Conservation (phyloP, 2,888 invertebrate genomes). For the Trilocha varians region DNA sequence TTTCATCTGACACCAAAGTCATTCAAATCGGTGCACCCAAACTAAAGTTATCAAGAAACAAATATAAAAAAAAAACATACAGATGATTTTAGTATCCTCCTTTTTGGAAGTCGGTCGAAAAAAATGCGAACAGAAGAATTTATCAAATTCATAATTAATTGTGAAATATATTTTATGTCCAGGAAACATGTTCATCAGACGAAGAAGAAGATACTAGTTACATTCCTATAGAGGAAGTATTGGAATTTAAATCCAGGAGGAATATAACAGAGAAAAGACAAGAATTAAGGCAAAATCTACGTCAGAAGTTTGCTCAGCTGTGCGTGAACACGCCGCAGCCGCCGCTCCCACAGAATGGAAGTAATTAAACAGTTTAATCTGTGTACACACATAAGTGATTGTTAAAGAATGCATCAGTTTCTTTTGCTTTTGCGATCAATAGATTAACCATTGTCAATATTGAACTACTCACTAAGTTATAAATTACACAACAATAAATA, state of each 20-base stretch:
- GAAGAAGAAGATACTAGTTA: slow-evolving; percentile 84
- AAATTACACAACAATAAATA: not conserved
- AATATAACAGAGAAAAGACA: slow-evolving; percentile 86
- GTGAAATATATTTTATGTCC: slow-evolving; percentile 14
- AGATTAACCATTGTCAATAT: not conserved
- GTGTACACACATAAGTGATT: slow-evolving; percentile 7
- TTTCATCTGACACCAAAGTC: no score
- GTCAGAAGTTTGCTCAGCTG: slow-evolving; percentile 86
- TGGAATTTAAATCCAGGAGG: slow-evolving; percentile 87
- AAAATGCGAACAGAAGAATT: no score
- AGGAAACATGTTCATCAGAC: slow-evolving; percentile 86
- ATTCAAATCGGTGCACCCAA: no score
- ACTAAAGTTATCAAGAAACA: no score
- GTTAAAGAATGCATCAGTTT: not conserved
- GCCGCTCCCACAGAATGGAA: slow-evolving; percentile 25
- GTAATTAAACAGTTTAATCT: slow-evolving; percentile 34
- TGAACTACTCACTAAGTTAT: not conserved
- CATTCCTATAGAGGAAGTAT: slow-evolving; percentile 91
- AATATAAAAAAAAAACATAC: no score
- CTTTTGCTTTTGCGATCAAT: not conserved
- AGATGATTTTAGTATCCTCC: no score
- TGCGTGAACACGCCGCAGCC: slow-evolving; percentile 73
- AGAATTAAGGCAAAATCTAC: slow-evolving; percentile 85
- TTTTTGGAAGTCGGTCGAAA: no score
- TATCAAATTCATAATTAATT: slow-evolving; percentile 1